A percentile compares a stretch with the other conserved stretches of the same genome.
Evolutionary conservation across 2,113 vertebrate genomes (phyloP).

Genomic region (Ameiurus melas): DNA sequence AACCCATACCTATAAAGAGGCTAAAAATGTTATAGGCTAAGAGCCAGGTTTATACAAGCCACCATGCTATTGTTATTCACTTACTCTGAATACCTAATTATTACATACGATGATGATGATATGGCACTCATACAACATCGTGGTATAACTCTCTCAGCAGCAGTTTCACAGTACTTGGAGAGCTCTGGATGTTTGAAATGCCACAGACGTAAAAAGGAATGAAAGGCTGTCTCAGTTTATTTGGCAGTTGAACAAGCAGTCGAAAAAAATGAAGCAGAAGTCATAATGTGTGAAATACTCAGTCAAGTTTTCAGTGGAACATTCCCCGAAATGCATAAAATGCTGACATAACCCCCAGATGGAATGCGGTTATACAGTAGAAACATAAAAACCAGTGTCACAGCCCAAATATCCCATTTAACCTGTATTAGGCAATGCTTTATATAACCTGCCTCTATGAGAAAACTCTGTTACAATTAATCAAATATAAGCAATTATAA

Average conservation of each 20-base stretch:
- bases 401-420: neutral
- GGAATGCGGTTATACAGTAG: neutral
- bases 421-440: neutral
- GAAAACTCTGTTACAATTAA: neutral
- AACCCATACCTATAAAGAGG: neutral
- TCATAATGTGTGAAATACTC: conserved; percentile 53
- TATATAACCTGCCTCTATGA: neutral
- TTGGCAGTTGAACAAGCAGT: conserved; percentile 34
- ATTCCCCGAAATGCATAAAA: conserved; percentile 44
- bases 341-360: conserved; percentile 33
- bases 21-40: conserved; percentile 3
- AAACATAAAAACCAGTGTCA: neutral
- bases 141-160: neutral
- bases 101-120: neutral
- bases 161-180: neutral
- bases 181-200: conserved; percentile 50
- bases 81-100: neutral
- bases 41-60: neutral
- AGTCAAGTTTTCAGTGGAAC: conserved; percentile 39
- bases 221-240: conserved; percentile 29
- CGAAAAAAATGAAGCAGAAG: conserved; percentile 33
- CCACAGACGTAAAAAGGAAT: conserved; percentile 52
- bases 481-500: neutral
- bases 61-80: neutral
- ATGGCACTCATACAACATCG: neutral